Conservation (phyloP, 2,888 invertebrate genomes). For the Harpagoxenus sublaevis region DNA sequence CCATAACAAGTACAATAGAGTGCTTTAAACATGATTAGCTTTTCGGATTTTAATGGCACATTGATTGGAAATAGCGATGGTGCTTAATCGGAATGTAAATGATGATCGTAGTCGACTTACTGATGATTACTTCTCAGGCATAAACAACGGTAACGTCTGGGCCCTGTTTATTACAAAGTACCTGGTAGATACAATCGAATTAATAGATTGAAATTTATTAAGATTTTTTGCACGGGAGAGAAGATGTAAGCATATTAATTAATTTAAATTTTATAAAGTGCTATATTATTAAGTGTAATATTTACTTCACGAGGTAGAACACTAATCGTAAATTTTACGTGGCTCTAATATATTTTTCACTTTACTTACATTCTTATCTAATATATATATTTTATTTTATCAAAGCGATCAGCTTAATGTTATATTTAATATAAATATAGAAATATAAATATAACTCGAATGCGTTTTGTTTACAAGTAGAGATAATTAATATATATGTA, state of each 20-base stretch:
- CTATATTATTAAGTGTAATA: conserved; percentile 58
- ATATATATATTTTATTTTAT: conserved; percentile 39
- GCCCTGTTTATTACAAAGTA: conserved; percentile 82
- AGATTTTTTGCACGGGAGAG: conserved; percentile 65
- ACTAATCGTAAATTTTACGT: conserved; percentile 39
- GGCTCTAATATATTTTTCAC: conserved; percentile 31
- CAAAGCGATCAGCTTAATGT: conserved; percentile 33
- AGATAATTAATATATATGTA: conserved; percentile 41
- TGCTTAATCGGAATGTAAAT: conserved; percentile 31
- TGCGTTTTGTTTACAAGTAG: conserved; percentile 34
- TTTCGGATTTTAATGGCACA: background rate
- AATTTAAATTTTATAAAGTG: conserved; percentile 64
- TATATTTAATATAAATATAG: conserved; percentile 41
- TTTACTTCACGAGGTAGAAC: conserved; percentile 60
- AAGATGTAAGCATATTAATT: conserved; percentile 53
- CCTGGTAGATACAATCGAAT: conserved; percentile 84
- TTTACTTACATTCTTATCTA: conserved; percentile 35
- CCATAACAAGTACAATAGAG: background rate
- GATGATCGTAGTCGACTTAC: background rate
- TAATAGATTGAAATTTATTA: conserved; percentile 82
- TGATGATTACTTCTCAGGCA: conserved; percentile 20
- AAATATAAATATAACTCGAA: conserved; percentile 33
- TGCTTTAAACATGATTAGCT: conserved; percentile 53
- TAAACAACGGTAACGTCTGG: conserved; percentile 13
- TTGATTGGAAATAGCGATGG: background rate